A percentile compares a stretch with the other conserved stretches of the same genome.
These are phyloP conservation scores for Rissa tridactyla DNA, from an alignment of 2,113 vertebrate genomes.

Conservation along the genomic window DNA sequence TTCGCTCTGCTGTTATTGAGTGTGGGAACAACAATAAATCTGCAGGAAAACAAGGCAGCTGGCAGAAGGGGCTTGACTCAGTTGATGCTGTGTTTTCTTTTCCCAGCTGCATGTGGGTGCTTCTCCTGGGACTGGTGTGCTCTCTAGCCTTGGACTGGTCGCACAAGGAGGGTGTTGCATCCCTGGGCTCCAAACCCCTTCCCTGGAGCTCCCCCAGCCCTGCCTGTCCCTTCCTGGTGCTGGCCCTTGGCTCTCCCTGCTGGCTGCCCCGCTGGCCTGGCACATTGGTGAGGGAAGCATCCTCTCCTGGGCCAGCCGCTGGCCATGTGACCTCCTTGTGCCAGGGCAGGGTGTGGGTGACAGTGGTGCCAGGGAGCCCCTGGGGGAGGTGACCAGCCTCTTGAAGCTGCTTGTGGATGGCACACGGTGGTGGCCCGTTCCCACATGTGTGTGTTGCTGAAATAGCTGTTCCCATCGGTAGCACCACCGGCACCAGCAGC, in stretches of 20 bases:
- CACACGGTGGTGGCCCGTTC: fast-evolving
- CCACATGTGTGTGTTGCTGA: background rate
- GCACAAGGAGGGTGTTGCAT: background rate
- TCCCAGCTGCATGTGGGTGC: background rate
- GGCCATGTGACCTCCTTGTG: background rate
- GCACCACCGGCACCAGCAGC: background rate
- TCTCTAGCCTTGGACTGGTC: background rate
- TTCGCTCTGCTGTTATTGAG: background rate
- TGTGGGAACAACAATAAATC: background rate
- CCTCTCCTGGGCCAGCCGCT: background rate
- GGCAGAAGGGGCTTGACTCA: background rate
- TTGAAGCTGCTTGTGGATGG: background rate
- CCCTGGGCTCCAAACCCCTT: background rate
- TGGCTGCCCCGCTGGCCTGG: background rate
- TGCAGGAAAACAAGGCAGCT: background rate
- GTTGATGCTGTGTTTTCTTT: background rate
- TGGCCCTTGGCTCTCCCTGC: background rate
- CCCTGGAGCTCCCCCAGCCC: background rate
- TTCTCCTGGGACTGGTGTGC: background rate
- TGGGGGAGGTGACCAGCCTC: background rate
- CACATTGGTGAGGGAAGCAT: fast-evolving
- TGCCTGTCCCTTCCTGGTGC: background rate
- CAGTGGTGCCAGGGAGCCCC: background rate
- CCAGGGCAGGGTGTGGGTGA: fast-evolving
- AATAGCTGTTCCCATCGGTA: background rate